phyloP scores from a whole-genome alignment of 64 coral and sea anemone species.

The Platygyra sinensis region DNA sequence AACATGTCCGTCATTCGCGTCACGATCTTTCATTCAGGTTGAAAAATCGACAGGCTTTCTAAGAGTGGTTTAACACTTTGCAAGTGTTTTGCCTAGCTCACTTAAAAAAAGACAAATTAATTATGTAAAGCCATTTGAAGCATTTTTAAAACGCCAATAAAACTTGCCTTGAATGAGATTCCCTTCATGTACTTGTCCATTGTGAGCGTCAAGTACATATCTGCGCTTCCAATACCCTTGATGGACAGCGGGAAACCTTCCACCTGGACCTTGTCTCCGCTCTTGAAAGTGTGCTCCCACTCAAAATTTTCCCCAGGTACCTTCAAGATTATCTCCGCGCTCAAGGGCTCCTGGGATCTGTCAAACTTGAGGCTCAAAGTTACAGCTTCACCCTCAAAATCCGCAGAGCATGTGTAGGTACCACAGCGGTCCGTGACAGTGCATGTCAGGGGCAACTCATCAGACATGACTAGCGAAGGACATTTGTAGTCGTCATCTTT shows the following conservation, averaged over 20 bases:
- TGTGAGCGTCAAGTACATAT: neutral
- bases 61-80: too few species aligned
- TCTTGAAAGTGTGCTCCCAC: constrained; percentile 19
- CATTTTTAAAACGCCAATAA: too few species aligned
- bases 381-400: neutral
- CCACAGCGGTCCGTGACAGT: neutral
- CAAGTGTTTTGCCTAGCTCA: too few species aligned
- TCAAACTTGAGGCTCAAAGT: neutral
- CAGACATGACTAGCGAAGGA: neutral
- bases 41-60: too few species aligned
- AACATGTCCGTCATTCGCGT: too few species aligned
- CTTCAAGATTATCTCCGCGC: neutral
- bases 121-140: too few species aligned
- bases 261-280: constrained; percentile 11
- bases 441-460: neutral
- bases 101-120: too few species aligned
- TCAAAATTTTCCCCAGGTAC: neutral
- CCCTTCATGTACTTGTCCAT: neutral
- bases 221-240: neutral
- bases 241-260: neutral
- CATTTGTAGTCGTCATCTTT: neutral
- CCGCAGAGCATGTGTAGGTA: neutral
- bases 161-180: constrained; percentile 4
- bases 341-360: neutral
- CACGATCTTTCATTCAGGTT: too few species aligned